Evolutionary conservation across 2,797 vertebrate genomes (phyloP), one percentile per base, ranked within the genome.

Genomic region (Aplochiton taeniatus): DNA sequence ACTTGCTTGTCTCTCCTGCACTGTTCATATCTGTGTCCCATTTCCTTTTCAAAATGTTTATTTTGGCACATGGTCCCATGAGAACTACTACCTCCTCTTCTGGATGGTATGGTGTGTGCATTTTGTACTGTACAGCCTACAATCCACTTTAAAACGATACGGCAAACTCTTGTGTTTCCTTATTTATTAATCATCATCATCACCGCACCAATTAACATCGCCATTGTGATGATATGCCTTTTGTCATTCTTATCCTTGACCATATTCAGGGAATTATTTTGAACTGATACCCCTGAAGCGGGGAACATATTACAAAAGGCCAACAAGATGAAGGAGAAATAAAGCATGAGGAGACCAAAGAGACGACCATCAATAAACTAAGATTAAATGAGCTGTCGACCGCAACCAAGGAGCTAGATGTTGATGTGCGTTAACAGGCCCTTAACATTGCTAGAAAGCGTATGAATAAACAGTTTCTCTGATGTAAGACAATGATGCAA

Each of bases 401-500:
- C 68, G 64, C 66, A 74, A 73, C 63, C 16, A 51, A 70, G 45
- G 42, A 75, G 66, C 79, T 73, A 50, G 72, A 77, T 76, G 56
- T 31, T 31, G 3, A 3, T 31, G 58, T 74, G 70, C 7, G 31
- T 65, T 75, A 70, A 11, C 60, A 41, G 41, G 17, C 6, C 12
- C 16, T 74, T 56, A 49, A n/a, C 68, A 76, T 58, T 5, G 72
- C 75, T 70, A 66, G 62, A 66, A 49, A 45, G 64, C 14, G 58
- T 47, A 72, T 75, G 63, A 80, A 75, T 85, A 78, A 68, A 49
- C 58, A 77, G 66, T 47, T 68, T 57, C 56, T 55, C 42, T 76
- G 50, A 74, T 78, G 76, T 75, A 54, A 76, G 18, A 20, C 16
- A 47, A 14, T n/a, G 17, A 56, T 10, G 52, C 4, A 52, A 12